phyloP scores from a whole-genome alignment of 2,888 invertebrate species.

The Aphidoletes aphidimyza region DNA sequence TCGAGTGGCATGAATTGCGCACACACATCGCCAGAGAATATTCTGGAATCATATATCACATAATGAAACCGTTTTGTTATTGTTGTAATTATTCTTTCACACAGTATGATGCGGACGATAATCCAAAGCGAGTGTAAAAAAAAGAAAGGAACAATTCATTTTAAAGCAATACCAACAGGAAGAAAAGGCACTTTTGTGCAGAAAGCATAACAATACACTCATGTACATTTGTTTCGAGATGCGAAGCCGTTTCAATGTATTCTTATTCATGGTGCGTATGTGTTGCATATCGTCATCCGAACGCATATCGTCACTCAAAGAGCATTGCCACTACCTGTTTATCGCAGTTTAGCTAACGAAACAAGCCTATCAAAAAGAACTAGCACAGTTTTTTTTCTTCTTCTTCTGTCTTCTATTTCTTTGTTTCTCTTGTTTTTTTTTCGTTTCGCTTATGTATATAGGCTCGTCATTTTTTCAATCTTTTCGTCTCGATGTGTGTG shows the following conservation, averaged over 20 bases:
- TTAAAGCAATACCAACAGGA: not conserved
- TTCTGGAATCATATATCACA: not conserved
- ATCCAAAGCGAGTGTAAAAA: not conserved
- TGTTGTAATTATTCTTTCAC: not conserved
- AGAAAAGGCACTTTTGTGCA: slow-evolving; percentile 9
- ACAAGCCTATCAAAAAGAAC: not conserved
- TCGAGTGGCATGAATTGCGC: not conserved
- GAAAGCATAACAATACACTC: not conserved
- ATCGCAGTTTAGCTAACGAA: not conserved
- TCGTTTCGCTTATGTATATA: not conserved
- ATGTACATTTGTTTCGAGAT: not conserved
- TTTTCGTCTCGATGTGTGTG: not conserved
- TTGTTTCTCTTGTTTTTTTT: not conserved
- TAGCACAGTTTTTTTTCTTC: not conserved
- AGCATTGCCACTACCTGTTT: not conserved
- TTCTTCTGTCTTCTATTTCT: too few relatives aligned
- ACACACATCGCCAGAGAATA: not conserved
- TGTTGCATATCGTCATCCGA: not conserved
- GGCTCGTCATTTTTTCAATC: not conserved
- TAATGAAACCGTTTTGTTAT: too few relatives aligned
- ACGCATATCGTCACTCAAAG: not conserved
- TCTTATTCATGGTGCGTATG: not conserved
- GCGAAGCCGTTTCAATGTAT: slow-evolving; percentile 1
- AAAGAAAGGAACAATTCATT: not conserved
- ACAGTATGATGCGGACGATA: not conserved